Conservation (phyloP, 2,888 invertebrate species). For the Unio pictorum region DNA sequence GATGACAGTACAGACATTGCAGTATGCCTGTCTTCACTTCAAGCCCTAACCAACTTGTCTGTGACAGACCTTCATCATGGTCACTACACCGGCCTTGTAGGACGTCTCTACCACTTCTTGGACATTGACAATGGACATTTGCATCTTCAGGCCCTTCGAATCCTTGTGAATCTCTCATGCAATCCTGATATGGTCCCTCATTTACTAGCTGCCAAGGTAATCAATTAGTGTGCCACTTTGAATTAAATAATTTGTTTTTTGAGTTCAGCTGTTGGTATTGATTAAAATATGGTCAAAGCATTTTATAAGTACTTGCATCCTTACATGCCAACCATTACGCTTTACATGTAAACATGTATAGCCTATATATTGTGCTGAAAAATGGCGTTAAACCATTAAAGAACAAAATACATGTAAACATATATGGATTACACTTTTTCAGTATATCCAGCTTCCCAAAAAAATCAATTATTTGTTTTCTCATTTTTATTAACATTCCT, state of each 20-base stretch:
- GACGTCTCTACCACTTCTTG: conserved; percentile 72
- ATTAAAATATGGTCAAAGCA: too few relatives aligned
- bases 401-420: too few relatives aligned
- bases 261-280: too few relatives aligned
- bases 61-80: conserved; percentile 73
- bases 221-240: neutral
- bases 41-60: conserved; percentile 75
- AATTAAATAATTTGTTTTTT: neutral
- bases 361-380: too few relatives aligned
- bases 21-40: conserved; percentile 73
- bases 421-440: too few relatives aligned
- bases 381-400: too few relatives aligned
- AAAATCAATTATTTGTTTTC: too few relatives aligned
- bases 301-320: too few relatives aligned
- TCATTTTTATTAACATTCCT: too few relatives aligned
- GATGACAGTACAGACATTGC: conserved; percentile 70
- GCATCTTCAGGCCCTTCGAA: conserved; percentile 74
- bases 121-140: conserved; percentile 71
- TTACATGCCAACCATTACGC: too few relatives aligned
- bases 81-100: conserved; percentile 73
- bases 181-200: conserved; percentile 77
- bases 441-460: too few relatives aligned
- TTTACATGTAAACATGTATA: too few relatives aligned
- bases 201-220: conserved; percentile 76
- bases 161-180: conserved; percentile 77